Conservation (phyloP, 2,113 vertebrate species). For the Channa argus region DNA sequence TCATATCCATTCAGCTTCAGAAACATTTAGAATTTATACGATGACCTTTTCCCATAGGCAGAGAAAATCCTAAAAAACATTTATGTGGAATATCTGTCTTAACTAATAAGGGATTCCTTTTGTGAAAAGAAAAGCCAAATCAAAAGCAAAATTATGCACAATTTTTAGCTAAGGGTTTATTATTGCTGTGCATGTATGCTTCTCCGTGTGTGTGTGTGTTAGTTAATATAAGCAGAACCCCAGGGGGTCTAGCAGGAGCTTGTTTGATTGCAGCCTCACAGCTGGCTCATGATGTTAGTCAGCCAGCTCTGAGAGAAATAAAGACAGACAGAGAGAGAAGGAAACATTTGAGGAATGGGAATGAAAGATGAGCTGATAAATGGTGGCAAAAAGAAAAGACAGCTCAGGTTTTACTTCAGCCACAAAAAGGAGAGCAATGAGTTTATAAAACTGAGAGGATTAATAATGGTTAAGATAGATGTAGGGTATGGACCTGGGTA, state of each 20-base stretch:
- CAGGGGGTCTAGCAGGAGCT: constrained; percentile 54
- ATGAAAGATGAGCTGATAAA: constrained; percentile 41
- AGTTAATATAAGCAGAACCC: constrained; percentile 51
- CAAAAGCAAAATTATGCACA: constrained; percentile 17
- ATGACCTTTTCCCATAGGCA: constrained; percentile 41
- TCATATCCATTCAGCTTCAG: not conserved
- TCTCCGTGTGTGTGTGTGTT: constrained; percentile 11
- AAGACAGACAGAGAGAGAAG: constrained; percentile 4
- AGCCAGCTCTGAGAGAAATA: constrained; percentile 29
- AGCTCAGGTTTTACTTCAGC: not conserved
- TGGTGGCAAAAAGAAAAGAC: not conserved
- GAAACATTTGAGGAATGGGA: constrained; percentile 16
- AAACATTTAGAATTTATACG: constrained; percentile 21
- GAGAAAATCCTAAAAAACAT: constrained; percentile 36
- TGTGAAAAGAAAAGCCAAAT: constrained; percentile 26
- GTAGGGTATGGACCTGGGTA: constrained; percentile 4
- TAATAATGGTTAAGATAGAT: constrained; percentile 11
- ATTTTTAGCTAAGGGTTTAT: constrained; percentile 28
- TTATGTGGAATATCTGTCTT: constrained; percentile 8
- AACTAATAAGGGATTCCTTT: constrained; percentile 33
- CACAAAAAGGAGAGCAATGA: not conserved
- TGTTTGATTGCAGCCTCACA: constrained; percentile 70
- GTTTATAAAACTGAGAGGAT: not conserved
- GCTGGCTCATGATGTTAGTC: constrained; percentile 55
- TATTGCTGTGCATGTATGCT: not conserved